Evolutionary conservation across 1,140 invertebrate genomes (phyloP), one percentile per base, ranked within the genome.

Genomic region (Megathymus violae): DNA sequence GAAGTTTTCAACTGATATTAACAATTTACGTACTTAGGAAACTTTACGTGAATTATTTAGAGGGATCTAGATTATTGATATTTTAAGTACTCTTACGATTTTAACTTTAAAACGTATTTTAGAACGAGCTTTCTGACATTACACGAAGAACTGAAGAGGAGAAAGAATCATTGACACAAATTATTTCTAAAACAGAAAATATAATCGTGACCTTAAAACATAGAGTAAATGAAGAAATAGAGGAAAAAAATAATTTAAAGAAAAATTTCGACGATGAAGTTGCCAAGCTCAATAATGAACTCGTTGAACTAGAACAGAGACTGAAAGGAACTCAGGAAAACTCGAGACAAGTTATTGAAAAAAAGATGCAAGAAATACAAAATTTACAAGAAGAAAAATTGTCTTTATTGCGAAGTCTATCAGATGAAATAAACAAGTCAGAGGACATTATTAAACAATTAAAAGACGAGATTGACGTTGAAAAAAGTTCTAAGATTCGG

Each of bases 331-430:
- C 72, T 15, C 73, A 71, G 46, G 79, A 86, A 52, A 78, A 78
- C 34, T 78, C 74, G 1, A 71, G 69, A 47, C 38, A 50, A 41
- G 64, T 78, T 15, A 82, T 87, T 54, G 82, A 87, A 50, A 51
- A 71, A 13, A 88, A 88, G 60, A 71, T 85, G 44, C 64, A 73
- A 43, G 87, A 90, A 59, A 87, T 88, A 52, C 70, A 86, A 76
- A 78, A 64, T 31, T 66, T 88, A 34, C 83, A 88, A 61, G 85
- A 89, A 54, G 82, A 89, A 56, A 88, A 88, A 61, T 11, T 88
- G 16, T 80, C 80, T 3, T 64, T 88, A 17, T 36, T 88, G 4
- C 64, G 86, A 54, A 86, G 75, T 60, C 65, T 88, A n/a, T 68
- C 76, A 13, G 69, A 80, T 62, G 82, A 88, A 68, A 80, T 71